Evolutionary conservation across 2,113 vertebrate genomes (phyloP).

Genomic region (Gnathonemus longibarbis): DNA sequence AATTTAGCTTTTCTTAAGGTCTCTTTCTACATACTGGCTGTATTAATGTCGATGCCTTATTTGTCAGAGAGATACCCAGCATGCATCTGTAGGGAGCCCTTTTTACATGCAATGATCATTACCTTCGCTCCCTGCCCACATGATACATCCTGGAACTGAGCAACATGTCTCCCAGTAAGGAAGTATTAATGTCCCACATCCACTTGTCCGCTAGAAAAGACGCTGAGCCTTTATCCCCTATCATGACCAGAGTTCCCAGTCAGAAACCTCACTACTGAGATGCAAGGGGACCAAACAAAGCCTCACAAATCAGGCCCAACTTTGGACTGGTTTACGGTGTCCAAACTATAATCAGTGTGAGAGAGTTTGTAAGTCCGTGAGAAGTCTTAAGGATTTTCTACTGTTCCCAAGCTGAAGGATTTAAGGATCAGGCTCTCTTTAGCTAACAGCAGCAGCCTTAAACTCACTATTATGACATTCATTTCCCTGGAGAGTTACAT

Average conservation of each 20-base stretch:
- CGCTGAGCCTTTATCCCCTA: background rate
- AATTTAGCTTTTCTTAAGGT: background rate
- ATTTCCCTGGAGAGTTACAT: background rate
- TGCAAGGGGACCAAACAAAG: background rate
- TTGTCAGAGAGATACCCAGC: background rate
- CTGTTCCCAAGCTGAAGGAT: background rate
- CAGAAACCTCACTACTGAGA: background rate
- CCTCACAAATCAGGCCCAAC: background rate
- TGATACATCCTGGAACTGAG: background rate
- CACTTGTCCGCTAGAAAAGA: background rate
- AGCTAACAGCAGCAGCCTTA: background rate
- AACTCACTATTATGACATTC: background rate
- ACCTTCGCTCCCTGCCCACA: background rate
- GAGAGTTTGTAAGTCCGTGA: background rate
- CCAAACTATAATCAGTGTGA: background rate
- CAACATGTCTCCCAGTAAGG: background rate
- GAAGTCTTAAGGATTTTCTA: background rate
- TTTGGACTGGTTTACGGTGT: background rate
- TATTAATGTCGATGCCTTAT: background rate
- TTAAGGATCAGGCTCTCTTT: background rate
- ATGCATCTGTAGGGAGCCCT: background rate
- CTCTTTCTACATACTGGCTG: background rate
- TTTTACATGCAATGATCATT: background rate
- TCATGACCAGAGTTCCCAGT: background rate
- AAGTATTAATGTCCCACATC: background rate